Base-by-base conservation (phyloP, 2,797 vertebrate species). In the Sternotherus odoratus region DNA sequence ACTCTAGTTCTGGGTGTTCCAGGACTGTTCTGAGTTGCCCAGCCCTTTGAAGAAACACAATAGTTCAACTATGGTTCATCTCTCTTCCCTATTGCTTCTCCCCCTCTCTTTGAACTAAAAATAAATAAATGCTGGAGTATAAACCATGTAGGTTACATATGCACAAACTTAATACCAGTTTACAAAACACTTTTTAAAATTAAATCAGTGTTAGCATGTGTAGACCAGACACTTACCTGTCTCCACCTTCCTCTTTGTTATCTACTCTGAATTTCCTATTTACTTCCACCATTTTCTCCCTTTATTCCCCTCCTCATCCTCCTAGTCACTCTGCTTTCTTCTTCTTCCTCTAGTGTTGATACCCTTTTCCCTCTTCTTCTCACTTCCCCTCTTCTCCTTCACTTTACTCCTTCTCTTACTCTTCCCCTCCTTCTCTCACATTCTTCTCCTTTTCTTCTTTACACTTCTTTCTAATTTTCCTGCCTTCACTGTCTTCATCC, bases 191-290 rank as follows among this genome's bases (percentile, higher is more conserved):
- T 56, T 56, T 56, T 26, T 56, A 28, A 12, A 56, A 26, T 56
- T 56, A 13, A 56, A 56, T 4, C 54, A 56, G 60, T 19, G 72
- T 19, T 26, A 33, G 2, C 17, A n/a, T 4, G 5, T 13, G 8
- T 10, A 43, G 26, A 82, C 12, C 8, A 50, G 8, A 79, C 1
- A 7, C 39, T n/a, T 72, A 15, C 3, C 26, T 1, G 0, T 39
- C 17, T 80, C 15, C 19, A 49, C 21, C 3, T 56, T 86, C n/a
- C 8, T 26, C 5, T 54, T 82, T 2, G 1, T 13, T 39, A 51
- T 1, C 5, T n/a, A 12, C 26, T 56, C 54, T 56, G 24, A 56
- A 28, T 5, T 83, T 83, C 23, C 21, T 33, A 26, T 12, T 83
- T 39, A 48, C 11, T 30, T 57, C 2, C 3, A 56, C 10, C 33